phyloP scores from a whole-genome alignment of 2,113 vertebrate genomes.

The Corythaixoides concolor region DNA sequence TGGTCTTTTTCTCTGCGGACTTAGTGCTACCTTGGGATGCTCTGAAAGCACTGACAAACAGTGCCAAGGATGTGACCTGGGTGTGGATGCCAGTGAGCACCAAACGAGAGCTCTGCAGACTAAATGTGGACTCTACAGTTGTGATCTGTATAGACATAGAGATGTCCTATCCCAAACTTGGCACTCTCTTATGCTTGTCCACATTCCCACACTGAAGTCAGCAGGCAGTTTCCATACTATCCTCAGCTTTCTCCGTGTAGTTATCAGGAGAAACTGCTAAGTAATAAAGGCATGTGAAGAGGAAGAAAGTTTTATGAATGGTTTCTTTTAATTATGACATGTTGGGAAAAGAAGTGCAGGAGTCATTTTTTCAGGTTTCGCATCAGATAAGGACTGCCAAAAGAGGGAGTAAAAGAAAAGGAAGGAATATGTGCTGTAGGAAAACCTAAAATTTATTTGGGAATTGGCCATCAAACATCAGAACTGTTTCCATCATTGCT shows the following conservation, averaged over 20 bases:
- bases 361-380: not conserved
- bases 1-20: not conserved
- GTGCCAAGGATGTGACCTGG: not conserved
- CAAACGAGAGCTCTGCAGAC: not conserved
- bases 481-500: not conserved
- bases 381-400: not conserved
- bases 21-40: not conserved
- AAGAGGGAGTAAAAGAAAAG: not conserved
- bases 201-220: not conserved
- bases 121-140: not conserved
- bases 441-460: not conserved
- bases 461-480: not conserved
- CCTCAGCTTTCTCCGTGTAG: not conserved
- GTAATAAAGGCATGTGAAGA: not conserved
- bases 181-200: not conserved
- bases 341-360: not conserved
- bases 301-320: not conserved
- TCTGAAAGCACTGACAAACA: not conserved
- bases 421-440: accelerated
- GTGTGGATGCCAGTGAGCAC: not conserved
- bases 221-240: not conserved
- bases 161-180: not conserved
- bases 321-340: not conserved
- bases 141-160: accelerated
- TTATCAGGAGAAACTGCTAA: not conserved